Evolutionary conservation across 2,797 vertebrate genomes (phyloP), one percentile per base, ranked within the genome.

Genomic region (Setipinna tenuifilis): DNA sequence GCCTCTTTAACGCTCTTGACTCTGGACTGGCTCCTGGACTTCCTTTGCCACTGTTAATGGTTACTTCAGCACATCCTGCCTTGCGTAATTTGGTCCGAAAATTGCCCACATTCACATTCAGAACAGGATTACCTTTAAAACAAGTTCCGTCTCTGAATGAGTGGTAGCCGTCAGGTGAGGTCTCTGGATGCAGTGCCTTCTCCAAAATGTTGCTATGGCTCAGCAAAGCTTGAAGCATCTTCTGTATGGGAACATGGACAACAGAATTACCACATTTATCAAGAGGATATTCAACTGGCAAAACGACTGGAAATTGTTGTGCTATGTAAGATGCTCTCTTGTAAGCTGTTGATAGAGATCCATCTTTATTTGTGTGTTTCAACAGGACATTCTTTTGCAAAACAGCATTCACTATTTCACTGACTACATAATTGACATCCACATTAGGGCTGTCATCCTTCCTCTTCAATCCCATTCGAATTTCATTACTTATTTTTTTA

Each of bases 1-100:
- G 84, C 54, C 84, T 84, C 83, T 83, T 88, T 14, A 88, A 21
- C 54, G 62, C 83, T 83, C 82, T 84, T 81, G 84, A 65, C 21
- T 41, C 2, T 54, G 50, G 50, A 54, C 50, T 54, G 50, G 50
- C 48, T 23, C 81, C 25, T 82, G 28, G 9, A 54, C 21, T 68
- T 10, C 2, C 23, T 68, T 28, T 68, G 61, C 85, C 50, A 54
- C 50, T 54, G 50, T 85, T 86, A 62, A 87, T 50, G 12, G 6
- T 35, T 35, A 88, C 87, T 9, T 87, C 84, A 5, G 78, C 25
- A 84, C 68, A 86, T 85, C 85, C 86, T 48, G 85, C 85, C 84
- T 17, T 87, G 83, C 80, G 80, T 21, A 87, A 41, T 83, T 89
- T 89, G 21, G 80, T 82, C 16, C 68, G 58, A 31, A 81, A 87